Base-by-base conservation (phyloP, 2,888 invertebrate species). In the Acleris emargana region DNA sequence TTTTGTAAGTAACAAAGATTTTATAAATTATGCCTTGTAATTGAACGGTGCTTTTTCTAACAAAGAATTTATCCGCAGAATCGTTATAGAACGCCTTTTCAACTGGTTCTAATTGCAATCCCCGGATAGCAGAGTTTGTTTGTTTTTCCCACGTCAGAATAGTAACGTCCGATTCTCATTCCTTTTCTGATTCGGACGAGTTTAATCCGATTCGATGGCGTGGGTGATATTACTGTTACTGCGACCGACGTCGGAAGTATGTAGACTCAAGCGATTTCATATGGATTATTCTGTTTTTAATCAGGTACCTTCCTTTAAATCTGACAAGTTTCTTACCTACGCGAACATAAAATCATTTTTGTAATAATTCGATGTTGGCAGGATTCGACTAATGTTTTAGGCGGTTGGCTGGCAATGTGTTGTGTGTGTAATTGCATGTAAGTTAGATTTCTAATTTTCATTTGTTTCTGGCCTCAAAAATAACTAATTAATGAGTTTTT, bases 81-180 rank as follows among this genome's bases (percentile, higher is more conserved):
- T 51, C 18, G 16, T 13, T 25, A 18, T 47, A 42, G 42, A 13
- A 22, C 58, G 47, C 47, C 52, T 28, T 20, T 59, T 42, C 28
- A 22, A 25, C 61, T 52, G 47, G 20, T 32, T 32, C 58, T 55
- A 55, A 58, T 63, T 58, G 62, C 58, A 49, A 54, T 62, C 18
- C 51, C 60, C 25, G 17, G 49, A 28, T 22, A 55, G 18, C 53
- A 52, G 11, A 18, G 45, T 43, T 50, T 57, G 61, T 68, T 72
- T 71, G 71, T 69, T 71, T 72, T 72, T 69, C 71, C 67, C 69
- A 71, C 71, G 67, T 63, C 67, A 62, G 58, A 57, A 67, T 43
- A 58, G 58, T 51, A 38, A 42, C 49, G 45, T 45, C 38, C n/a
- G 18, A 25, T 38, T 60, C 64, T 57, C 50, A 22, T 61, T 59